Base-by-base conservation (phyloP, 2,113 vertebrate genomes). In the Takifugu flavidus region DNA sequence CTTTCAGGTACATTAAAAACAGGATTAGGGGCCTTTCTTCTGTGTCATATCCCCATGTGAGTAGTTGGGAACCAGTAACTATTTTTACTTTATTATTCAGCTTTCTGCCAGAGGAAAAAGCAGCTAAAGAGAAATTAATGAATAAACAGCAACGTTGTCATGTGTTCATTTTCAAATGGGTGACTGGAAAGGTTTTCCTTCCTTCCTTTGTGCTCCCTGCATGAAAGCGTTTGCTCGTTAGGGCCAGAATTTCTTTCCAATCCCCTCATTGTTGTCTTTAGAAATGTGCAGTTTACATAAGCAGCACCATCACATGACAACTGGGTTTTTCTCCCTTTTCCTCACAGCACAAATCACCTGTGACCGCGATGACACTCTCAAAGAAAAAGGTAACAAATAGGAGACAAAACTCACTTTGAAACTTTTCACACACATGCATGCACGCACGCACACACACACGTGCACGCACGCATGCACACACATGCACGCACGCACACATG, bases 311-410 rank as follows among this genome's bases (percentile, higher is more conserved):
- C 31, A 14, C 45, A 46, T 13, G 15, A 14, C 15, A n/a, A 57
- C 15, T 34, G 25, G 49, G 11, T 67, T 51, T 67, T 54, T 51
- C 60, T 58, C 50, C 82, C 25, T 78, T 63, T 50, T 72, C 28
- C 62, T 65, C 52, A 29, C 87, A 93, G 92, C 83, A 91, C 65
- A 90, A 87, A 70, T 92, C 92, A 57, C 88, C 91, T 0, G 88
- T 93, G 72, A 93, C 91, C 51, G 82, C 88, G 25, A 89, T 93
- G 92, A 77, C 85, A 1, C 82, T 93, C 43, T 93, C 92, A 63
- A 92, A 91, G 83, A 93, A 92, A 65, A 91, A 90, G 91, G 92
- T 93, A 89, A 83, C 51, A 67, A 7, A 69, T 56, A 43, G 55
- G 54, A 50, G 14, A 65, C 45, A 52, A 61, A 62, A 74, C 52